Conservation (phyloP, 2,888 invertebrate genomes). For the Rotaria sp. region DNA sequence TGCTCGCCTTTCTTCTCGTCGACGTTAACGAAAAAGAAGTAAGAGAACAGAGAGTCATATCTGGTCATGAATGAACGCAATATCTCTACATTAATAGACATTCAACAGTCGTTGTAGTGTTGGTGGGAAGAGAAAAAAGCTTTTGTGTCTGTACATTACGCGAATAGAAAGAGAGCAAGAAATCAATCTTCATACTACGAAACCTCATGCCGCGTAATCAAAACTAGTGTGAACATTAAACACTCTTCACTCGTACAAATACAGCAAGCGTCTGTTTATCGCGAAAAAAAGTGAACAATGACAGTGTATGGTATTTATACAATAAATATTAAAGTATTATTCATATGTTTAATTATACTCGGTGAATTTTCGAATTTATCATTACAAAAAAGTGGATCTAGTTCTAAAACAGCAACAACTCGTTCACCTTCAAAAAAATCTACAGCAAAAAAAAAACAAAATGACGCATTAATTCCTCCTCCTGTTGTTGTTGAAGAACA, state of each 20-base stretch:
- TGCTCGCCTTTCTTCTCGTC: neutral
- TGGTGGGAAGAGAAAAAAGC: constrained; percentile 4
- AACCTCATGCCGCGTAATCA: constrained; percentile 19
- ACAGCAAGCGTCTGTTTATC: neutral
- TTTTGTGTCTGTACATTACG: constrained; percentile 6
- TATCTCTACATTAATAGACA: constrained; percentile 3
- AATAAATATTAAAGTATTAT: neutral
- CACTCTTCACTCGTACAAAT: neutral
- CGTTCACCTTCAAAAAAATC: neutral
- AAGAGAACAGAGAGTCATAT: constrained; percentile 6
- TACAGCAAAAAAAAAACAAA: neutral
- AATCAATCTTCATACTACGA: neutral
- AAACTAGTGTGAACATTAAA: constrained; percentile 2
- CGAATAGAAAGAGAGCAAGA: neutral
- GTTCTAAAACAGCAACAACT: neutral
- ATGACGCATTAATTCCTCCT: neutral
- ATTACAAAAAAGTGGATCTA: neutral
- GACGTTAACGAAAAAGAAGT: neutral
- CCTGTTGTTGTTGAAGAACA: constrained; percentile 17
- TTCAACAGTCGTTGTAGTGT: neutral
- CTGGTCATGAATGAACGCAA: constrained; percentile 24
- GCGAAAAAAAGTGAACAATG: neutral
- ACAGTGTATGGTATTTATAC: neutral
- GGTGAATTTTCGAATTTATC: neutral
- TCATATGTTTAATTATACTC: neutral